Conservation (phyloP, 2,888 invertebrate genomes). For the Plusia festucae region DNA sequence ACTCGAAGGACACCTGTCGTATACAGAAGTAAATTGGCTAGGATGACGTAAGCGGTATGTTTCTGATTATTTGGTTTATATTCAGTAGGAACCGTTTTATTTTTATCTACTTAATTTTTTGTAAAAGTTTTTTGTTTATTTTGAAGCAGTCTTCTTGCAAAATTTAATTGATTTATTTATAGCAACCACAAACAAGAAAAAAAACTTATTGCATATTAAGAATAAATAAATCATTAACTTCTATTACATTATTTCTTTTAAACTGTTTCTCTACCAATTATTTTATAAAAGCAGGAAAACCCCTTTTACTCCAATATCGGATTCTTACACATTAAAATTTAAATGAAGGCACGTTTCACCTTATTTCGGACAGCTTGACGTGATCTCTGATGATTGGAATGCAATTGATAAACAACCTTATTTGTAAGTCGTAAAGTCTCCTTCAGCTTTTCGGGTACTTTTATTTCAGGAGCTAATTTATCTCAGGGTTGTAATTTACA, state of each 20-base stretch:
- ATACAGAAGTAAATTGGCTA: slow-evolving; percentile 2
- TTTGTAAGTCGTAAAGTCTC: neutral
- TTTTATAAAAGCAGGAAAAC: slow-evolving; percentile 34
- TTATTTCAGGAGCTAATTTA: slow-evolving; percentile 63
- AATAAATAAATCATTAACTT: slow-evolving; percentile 29
- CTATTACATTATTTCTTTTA: neutral
- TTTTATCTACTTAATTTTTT: neutral
- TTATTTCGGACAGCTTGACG: slow-evolving; percentile 57
- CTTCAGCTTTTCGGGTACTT: slow-evolving; percentile 27
- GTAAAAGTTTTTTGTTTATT: no score
- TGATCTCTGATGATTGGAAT: slow-evolving; percentile 35
- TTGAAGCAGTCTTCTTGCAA: no score
- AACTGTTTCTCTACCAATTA: slow-evolving; percentile 28
- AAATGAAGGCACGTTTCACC: slow-evolving; percentile 64
- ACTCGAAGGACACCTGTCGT: slow-evolving; percentile 1
- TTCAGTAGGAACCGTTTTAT: neutral
- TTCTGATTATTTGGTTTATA: neutral
- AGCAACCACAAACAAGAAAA: no score
- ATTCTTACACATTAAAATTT: slow-evolving; percentile 61
- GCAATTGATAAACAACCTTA: slow-evolving; percentile 40
- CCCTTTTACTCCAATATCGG: slow-evolving; percentile 50
- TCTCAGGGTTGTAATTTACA: slow-evolving; percentile 63
- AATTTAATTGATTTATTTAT: no score
- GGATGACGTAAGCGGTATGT: neutral
- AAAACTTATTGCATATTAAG: neutral